phyloP scores from a whole-genome alignment of 2,888 invertebrate species.

The Microchrysa polita region DNA sequence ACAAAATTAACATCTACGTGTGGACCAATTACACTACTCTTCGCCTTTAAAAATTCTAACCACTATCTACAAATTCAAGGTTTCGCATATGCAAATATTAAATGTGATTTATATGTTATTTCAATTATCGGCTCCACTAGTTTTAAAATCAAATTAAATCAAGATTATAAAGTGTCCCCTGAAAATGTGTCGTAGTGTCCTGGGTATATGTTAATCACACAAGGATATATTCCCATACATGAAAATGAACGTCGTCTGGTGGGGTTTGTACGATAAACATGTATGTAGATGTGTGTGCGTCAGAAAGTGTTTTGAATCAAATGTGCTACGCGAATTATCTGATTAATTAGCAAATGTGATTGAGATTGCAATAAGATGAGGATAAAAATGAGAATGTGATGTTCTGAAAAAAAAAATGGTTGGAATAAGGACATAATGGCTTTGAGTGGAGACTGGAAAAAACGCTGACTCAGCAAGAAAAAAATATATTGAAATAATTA shows the following conservation, averaged over 20 bases:
- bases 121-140: no score
- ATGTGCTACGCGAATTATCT: background rate
- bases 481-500: no score
- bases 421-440: no score
- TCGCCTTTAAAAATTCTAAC: background rate
- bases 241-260: background rate
- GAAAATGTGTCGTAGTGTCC: background rate
- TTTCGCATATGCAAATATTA: background rate
- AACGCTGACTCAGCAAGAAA: no score
- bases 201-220: background rate
- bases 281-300: slow-evolving; percentile 4
- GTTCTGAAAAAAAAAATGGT: no score
- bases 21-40: background rate
- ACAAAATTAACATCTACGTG: background rate
- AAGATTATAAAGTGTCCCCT: no score
- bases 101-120: no score
- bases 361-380: background rate
- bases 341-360: slow-evolving; percentile 22
- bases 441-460: no score
- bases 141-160: no score
- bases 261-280: no score
- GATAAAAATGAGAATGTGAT: background rate
- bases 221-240: background rate
- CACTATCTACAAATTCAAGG: background rate
- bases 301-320: background rate